phyloP scores from a whole-genome alignment of 2,888 invertebrate genomes.

The Epicampocera succincta region DNA sequence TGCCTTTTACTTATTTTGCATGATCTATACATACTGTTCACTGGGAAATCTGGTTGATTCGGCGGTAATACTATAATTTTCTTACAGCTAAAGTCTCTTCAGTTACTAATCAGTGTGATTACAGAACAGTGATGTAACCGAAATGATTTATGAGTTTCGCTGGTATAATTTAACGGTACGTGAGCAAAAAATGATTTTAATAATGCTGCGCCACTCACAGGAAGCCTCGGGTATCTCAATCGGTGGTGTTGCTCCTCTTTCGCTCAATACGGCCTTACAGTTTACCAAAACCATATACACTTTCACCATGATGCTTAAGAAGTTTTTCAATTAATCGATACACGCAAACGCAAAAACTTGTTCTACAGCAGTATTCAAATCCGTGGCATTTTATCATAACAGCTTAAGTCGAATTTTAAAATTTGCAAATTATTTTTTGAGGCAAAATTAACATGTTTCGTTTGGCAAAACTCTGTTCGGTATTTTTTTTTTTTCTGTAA shows the following conservation, averaged over 20 bases:
- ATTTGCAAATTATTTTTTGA: no score
- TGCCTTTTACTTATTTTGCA: constrained; percentile 32
- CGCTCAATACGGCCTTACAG: constrained; percentile 71
- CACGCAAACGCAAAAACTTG: no score
- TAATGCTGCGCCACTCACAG: constrained; percentile 73
- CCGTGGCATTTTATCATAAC: no score
- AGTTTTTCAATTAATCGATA: constrained; percentile 36
- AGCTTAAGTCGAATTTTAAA: no score
- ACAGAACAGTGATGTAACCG: constrained; percentile 32
- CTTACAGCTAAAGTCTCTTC: no score
- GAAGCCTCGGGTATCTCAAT: constrained; percentile 64
- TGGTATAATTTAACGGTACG: constrained; percentile 72
- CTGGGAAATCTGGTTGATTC: constrained; percentile 55
- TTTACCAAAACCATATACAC: constrained; percentile 72
- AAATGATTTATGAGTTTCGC: constrained; percentile 70
- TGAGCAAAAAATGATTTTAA: constrained; percentile 71
- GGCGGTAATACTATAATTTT: constrained; percentile 4
- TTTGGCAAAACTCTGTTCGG: no score
- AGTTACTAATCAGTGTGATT: not conserved
- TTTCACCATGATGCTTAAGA: constrained; percentile 66
- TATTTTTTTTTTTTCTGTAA: no score
- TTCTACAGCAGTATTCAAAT: no score
- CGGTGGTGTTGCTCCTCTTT: constrained; percentile 71
- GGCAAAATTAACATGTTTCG: no score
- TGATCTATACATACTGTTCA: constrained; percentile 47